Evolutionary conservation across 2,888 invertebrate genomes (phyloP).

Genomic region (Caenorhabditis zanzibari): DNA sequence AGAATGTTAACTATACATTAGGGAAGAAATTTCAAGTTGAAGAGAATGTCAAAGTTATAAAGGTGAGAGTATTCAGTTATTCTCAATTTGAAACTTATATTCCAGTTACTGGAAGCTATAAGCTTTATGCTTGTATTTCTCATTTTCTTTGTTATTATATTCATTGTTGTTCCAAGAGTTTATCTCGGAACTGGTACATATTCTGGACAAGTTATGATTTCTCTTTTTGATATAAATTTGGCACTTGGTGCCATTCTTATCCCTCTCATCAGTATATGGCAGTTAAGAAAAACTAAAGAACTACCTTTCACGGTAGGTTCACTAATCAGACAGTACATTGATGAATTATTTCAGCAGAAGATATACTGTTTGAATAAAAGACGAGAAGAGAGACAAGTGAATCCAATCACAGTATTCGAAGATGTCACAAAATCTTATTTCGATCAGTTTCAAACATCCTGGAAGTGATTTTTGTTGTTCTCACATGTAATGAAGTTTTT

Average conservation of each 20-base stretch:
- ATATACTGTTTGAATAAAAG: slow-evolving; percentile 38
- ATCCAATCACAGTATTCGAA: slow-evolving; percentile 47
- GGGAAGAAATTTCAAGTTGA: slow-evolving; percentile 64
- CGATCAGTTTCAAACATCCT: slow-evolving; percentile 47
- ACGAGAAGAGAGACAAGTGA: slow-evolving; percentile 40
- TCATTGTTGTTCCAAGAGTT: slow-evolving; percentile 47
- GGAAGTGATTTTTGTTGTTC: slow-evolving; percentile 25
- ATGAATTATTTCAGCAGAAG: slow-evolving; percentile 28
- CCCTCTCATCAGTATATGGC: slow-evolving; percentile 27
- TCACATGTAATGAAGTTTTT: slow-evolving; percentile 3
- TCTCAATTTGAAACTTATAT: neutral
- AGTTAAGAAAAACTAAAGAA: slow-evolving; percentile 32
- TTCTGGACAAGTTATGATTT: slow-evolving; percentile 49
- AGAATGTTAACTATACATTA: slow-evolving; percentile 55
- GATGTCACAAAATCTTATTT: slow-evolving; percentile 52
- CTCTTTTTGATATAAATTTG: slow-evolving; percentile 47
- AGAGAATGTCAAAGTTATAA: slow-evolving; percentile 59
- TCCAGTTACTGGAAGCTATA: slow-evolving; percentile 40
- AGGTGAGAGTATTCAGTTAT: too few species aligned
- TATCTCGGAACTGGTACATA: slow-evolving; percentile 37
- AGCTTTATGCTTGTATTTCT: slow-evolving; percentile 40
- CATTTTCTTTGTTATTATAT: slow-evolving; percentile 43
- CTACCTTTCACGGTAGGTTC: slow-evolving; percentile 34
- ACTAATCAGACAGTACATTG: neutral
- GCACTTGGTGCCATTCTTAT: slow-evolving; percentile 48